Conservation (phyloP, 2,797 vertebrate species). For the Cichlasoma orientale region DNA sequence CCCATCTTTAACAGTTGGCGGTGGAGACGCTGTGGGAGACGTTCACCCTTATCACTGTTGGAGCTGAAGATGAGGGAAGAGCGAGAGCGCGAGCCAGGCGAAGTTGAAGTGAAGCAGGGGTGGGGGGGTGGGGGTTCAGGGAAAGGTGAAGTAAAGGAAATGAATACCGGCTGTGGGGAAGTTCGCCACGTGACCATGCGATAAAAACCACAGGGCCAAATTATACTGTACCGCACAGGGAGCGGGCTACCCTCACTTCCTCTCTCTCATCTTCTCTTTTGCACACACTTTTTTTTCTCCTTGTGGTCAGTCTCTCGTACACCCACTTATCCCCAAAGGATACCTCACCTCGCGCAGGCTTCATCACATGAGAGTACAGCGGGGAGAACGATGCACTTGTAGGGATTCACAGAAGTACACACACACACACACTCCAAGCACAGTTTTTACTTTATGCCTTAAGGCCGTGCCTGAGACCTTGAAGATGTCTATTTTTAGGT, state of each 20-base stretch:
- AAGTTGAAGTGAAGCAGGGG: slow-evolving; percentile 40
- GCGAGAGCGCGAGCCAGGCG: slow-evolving; percentile 25
- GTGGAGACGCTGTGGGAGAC: slow-evolving; percentile 25
- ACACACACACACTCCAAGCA: not conserved
- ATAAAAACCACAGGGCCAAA: slow-evolving; percentile 70
- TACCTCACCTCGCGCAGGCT: slow-evolving; percentile 39
- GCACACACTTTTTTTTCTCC: slow-evolving; percentile 1
- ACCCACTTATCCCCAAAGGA: slow-evolving; percentile 42
- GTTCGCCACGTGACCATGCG: slow-evolving; percentile 71
- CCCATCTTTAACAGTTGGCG: slow-evolving; percentile 13
- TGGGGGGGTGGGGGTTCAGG: slow-evolving; percentile 71
- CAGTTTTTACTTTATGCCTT: not conserved
- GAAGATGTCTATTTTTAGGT: slow-evolving; percentile 45
- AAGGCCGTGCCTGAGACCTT: slow-evolving; percentile 29
- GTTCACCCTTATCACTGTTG: slow-evolving; percentile 27
- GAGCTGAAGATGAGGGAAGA: slow-evolving; percentile 23
- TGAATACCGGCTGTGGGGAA: slow-evolving; percentile 78
- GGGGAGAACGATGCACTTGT: slow-evolving; percentile 29
- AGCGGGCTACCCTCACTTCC: slow-evolving; percentile 33
- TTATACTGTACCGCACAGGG: slow-evolving; percentile 59
- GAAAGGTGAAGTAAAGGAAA: slow-evolving; percentile 83
- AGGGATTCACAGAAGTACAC: slow-evolving; percentile 13
- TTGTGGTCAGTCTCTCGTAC: slow-evolving; percentile 45
- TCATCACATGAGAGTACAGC: slow-evolving; percentile 40
- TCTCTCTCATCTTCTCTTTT: slow-evolving; percentile 26